Evolutionary conservation across 2,888 invertebrate genomes (phyloP).

Genomic region (Machimus rusticus): DNA sequence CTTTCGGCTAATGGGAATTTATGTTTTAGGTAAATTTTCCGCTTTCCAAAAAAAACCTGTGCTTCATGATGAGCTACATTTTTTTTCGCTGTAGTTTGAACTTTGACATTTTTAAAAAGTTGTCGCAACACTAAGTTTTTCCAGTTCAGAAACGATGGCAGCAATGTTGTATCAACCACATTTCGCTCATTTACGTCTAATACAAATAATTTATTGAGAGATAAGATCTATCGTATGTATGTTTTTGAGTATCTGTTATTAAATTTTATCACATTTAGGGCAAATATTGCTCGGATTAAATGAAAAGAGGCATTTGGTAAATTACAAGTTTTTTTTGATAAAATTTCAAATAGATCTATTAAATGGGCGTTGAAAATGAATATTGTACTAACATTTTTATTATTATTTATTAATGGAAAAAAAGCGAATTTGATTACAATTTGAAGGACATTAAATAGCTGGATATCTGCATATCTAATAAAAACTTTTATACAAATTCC

Average conservation of each 20-base stretch:
- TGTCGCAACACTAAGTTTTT: background rate
- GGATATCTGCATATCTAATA: too few relatives aligned
- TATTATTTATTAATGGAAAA: too few relatives aligned
- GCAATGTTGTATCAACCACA: background rate
- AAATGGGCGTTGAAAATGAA: too few relatives aligned
- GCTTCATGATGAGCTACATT: background rate
- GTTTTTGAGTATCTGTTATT: background rate
- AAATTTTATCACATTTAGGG: too few relatives aligned
- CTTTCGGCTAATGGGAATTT: background rate
- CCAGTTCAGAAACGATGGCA: background rate
- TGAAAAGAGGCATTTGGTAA: too few relatives aligned
- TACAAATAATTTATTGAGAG: background rate
- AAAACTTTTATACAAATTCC: too few relatives aligned
- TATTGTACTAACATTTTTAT: too few relatives aligned
- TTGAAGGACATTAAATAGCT: too few relatives aligned
- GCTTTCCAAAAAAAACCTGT: background rate
- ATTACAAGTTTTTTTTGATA: too few relatives aligned
- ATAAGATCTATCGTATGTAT: background rate
- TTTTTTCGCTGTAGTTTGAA: background rate
- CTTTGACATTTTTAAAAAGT: background rate
- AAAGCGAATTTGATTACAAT: too few relatives aligned
- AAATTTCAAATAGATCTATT: too few relatives aligned
- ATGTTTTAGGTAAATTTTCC: background rate
- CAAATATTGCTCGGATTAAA: too few relatives aligned
- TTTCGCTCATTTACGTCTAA: background rate